These are phyloP conservation scores for Odontomyia ornata DNA, from an alignment of 2,888 invertebrate genomes.

Conservation along the genomic window DNA sequence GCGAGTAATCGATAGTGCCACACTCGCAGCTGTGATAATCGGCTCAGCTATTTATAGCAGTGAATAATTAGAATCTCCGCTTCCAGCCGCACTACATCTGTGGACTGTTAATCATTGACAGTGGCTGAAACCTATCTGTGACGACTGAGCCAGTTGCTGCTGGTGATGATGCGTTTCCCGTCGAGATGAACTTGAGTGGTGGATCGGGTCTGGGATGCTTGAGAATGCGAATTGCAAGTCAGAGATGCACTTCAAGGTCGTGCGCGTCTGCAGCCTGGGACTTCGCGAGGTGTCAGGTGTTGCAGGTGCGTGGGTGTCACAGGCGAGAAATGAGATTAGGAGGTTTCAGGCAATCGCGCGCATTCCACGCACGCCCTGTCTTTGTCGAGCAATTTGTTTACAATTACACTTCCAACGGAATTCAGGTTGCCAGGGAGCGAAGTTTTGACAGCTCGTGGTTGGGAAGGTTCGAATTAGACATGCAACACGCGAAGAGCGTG, in stretches of 20 bases:
- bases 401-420: neutral
- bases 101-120: neutral
- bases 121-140: neutral
- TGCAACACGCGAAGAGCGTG: neutral
- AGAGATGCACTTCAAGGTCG: slow-evolving; percentile 14
- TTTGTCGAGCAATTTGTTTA: neutral
- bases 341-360: neutral
- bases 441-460: neutral
- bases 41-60: neutral
- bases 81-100: neutral
- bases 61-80: neutral
- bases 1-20: neutral
- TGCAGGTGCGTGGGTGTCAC: slow-evolving; percentile 2
- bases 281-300: neutral
- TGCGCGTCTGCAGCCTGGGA: neutral
- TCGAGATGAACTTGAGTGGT: neutral
- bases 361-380: neutral
- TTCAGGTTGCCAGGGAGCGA: neutral
- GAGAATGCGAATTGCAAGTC: neutral
- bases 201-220: neutral
- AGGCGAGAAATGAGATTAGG: neutral
- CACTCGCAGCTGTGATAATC: slow-evolving; percentile 5
- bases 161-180: neutral
- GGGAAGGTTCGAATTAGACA: neutral
- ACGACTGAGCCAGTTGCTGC: neutral